Percentiles rank a stretch among this genome's conserved stretches.
Conservation (phyloP, 2,888 invertebrate species). For the Mycalesis mineus region DNA sequence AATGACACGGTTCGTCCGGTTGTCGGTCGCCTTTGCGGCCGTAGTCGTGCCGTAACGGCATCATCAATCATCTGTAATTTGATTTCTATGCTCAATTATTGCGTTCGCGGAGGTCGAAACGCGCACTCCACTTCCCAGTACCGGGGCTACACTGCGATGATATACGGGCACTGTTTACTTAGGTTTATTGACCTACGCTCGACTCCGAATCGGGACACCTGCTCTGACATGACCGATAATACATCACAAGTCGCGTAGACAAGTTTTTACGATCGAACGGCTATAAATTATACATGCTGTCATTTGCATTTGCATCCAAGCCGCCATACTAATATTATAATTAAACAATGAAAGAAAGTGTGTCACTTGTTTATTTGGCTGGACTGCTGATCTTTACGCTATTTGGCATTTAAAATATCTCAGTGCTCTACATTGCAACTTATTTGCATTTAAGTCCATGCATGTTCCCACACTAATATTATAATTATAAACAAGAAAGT, state of each 20-base stretch:
- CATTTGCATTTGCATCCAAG: too few species aligned
- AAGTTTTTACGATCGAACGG: background rate
- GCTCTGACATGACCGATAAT: conserved; percentile 5
- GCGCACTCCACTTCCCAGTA: conserved; percentile 55
- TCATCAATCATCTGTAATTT: conserved; percentile 78
- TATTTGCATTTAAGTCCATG: too few species aligned
- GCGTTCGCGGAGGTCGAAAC: conserved; percentile 72
- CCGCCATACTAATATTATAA: too few species aligned
- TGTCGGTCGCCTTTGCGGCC: conserved; percentile 65
- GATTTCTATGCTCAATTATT: conserved; percentile 79
- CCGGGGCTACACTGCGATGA: conserved; percentile 42
- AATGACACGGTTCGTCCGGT: conserved; percentile 67
- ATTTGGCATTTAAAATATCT: too few species aligned
- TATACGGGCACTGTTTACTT: conserved; percentile 28
- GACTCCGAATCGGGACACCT: conserved; percentile 13
- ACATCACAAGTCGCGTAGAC: background rate
- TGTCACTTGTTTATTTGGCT: too few species aligned
- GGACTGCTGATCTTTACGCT: too few species aligned
- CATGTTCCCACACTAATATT: too few species aligned
- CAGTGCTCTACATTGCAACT: too few species aligned
- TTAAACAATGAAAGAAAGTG: too few species aligned
- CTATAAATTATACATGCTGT: background rate
- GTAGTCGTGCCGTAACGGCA: conserved; percentile 74
- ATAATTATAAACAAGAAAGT: too few species aligned
- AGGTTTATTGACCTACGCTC: conserved; percentile 26